Conservation (phyloP, 2,797 vertebrate species). For the Gila robusta region DNA sequence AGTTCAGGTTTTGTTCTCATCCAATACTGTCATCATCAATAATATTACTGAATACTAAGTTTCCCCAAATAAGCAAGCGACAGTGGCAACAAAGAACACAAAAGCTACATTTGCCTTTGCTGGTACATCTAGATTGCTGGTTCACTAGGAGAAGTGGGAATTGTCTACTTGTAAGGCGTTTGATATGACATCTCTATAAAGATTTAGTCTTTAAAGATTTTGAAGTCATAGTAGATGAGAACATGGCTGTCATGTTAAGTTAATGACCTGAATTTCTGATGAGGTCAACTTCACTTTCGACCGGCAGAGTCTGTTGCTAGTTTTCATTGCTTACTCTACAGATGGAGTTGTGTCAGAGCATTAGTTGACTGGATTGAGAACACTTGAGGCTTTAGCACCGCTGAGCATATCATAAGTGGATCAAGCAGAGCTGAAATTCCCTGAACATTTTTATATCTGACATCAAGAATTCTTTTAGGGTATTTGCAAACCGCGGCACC, state of each 20-base stretch:
- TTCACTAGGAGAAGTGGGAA: neutral
- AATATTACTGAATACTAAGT: neutral
- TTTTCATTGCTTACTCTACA: neutral
- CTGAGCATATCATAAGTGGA: neutral
- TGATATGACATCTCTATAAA: neutral
- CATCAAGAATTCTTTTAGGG: neutral
- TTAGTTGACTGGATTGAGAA: constrained; percentile 10
- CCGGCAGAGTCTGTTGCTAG: neutral
- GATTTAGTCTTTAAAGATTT: neutral
- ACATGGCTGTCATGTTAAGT: neutral
- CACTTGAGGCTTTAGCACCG: neutral
- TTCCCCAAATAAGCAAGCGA: neutral
- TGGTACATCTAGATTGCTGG: neutral
- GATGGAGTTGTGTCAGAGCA: neutral
- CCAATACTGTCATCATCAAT: too few species aligned
- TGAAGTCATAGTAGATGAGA: neutral
- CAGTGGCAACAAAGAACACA: neutral
- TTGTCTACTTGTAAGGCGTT: neutral
- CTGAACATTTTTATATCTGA: neutral
- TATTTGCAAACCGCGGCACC: neutral
- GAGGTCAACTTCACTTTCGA: neutral
- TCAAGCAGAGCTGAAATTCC: neutral
- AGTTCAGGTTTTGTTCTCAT: too few species aligned
- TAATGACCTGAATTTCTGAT: too few species aligned
- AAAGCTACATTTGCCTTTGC: neutral